Evolutionary conservation across 2,888 invertebrate species (phyloP).

Genomic region (Gibbula magus): DNA sequence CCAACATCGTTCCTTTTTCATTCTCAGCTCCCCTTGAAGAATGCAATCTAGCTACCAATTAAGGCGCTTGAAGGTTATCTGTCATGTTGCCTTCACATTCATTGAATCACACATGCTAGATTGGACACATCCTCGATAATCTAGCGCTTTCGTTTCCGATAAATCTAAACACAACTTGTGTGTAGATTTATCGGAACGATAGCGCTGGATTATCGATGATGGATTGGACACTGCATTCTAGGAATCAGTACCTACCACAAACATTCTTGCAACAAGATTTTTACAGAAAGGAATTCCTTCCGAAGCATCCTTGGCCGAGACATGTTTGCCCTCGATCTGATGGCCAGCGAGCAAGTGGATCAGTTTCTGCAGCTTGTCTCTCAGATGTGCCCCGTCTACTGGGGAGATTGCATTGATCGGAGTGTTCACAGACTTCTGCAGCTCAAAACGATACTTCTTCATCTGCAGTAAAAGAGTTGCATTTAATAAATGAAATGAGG

Average conservation of each 20-base stretch:
- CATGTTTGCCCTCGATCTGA: constrained; percentile 79
- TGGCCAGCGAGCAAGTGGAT: constrained; percentile 84
- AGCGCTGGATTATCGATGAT: no score
- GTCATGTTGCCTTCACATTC: no score
- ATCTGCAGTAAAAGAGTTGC: constrained; percentile 58
- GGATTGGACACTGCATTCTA: constrained; percentile 70
- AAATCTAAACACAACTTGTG: no score
- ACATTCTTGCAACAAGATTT: constrained; percentile 83
- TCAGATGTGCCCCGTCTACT: constrained; percentile 83
- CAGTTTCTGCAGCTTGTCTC: constrained; percentile 86
- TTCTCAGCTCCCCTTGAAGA: no score
- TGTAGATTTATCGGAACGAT: no score
- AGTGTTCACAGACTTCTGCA: constrained; percentile 88
- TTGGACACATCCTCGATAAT: no score
- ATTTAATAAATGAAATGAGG: no score
- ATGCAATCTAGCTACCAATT: no score
- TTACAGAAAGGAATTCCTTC: constrained; percentile 83
- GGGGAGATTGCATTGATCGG: constrained; percentile 91
- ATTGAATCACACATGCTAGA: no score
- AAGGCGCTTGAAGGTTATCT: no score
- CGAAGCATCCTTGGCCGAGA: constrained; percentile 83
- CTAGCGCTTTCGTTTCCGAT: no score
- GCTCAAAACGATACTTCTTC: constrained; percentile 87
- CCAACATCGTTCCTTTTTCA: no score
- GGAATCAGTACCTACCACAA: constrained; percentile 79